These are phyloP conservation scores for Drosophila bifasciata DNA, from an alignment of 1,140 invertebrate genomes.

Conservation along the genomic window DNA sequence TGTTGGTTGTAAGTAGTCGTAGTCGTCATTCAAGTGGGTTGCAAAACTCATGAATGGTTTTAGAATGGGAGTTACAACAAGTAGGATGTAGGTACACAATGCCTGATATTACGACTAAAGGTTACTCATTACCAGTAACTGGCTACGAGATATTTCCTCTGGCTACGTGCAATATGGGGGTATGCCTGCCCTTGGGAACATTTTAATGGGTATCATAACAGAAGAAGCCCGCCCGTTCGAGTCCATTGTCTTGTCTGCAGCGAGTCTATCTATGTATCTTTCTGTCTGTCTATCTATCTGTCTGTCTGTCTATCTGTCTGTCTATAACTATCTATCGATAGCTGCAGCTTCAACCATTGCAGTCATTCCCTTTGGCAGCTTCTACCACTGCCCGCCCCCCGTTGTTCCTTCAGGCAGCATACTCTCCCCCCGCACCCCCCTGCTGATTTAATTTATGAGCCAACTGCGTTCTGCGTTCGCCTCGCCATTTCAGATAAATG, in stretches of 20 bases:
- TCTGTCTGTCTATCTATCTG: conserved; percentile 37
- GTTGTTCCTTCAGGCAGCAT: background rate
- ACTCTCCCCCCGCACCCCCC: too few relatives aligned
- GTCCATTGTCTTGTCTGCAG: conserved; percentile 56
- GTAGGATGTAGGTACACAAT: too few relatives aligned
- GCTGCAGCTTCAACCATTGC: conserved; percentile 48
- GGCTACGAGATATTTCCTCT: background rate
- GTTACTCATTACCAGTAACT: background rate
- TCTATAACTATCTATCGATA: conserved; percentile 55
- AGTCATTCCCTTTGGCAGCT: conserved; percentile 11
- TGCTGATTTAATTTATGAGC: conserved; percentile 75
- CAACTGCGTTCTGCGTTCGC: conserved; percentile 45
- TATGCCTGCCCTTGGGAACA: too few relatives aligned
- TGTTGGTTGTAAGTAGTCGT: conserved; percentile 43
- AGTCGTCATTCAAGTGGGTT: background rate
- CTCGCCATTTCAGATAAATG: conserved; percentile 73
- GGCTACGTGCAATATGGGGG: too few relatives aligned
- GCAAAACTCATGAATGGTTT: background rate
- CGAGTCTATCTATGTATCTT: conserved; percentile 46
- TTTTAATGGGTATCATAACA: too few relatives aligned
- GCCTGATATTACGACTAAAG: too few relatives aligned
- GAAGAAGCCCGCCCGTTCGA: conserved; percentile 3
- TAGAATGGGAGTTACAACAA: conserved; percentile 1
- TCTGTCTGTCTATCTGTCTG: conserved; percentile 32
- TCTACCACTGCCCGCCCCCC: background rate